phyloP scores from a whole-genome alignment of 1,140 invertebrate species.

The Homalodisca vitripennis region DNA sequence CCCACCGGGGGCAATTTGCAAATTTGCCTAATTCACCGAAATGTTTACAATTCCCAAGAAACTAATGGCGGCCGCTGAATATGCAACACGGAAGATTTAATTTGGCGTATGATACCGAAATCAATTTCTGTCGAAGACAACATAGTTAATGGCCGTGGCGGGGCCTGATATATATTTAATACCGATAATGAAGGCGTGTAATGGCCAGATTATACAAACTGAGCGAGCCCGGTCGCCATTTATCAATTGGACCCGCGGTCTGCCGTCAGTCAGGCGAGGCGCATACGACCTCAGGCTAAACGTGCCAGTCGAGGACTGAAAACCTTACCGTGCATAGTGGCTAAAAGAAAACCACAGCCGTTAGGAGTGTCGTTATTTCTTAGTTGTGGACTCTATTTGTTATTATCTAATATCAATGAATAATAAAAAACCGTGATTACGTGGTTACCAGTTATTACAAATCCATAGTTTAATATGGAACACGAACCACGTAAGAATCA shows the following conservation, averaged over 20 bases:
- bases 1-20: background rate
- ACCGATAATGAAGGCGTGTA: constrained; percentile 3
- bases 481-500: too few relatives aligned
- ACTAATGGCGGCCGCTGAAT: constrained; percentile 18
- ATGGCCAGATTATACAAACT: background rate
- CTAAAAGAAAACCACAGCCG: too few relatives aligned
- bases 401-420: too few relatives aligned
- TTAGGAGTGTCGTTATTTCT: too few relatives aligned
- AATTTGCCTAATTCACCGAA: background rate
- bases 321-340: too few relatives aligned
- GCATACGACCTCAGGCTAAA: too few relatives aligned
- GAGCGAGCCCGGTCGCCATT: background rate
- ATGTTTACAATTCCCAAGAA: constrained; percentile 18
- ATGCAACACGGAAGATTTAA: background rate
- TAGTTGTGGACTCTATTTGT: too few relatives aligned
- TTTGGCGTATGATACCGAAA: constrained; percentile 3
- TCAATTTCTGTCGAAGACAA: constrained; percentile 15
- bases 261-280: background rate
- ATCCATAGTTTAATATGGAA: too few relatives aligned
- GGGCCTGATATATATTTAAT: constrained; percentile 19
- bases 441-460: too few relatives aligned
- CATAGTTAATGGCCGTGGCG: constrained; percentile 5
- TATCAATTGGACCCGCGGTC: background rate
- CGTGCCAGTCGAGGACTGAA: too few relatives aligned
- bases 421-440: too few relatives aligned